Base-by-base conservation (phyloP, 2,888 invertebrate species). In the Ellobium chinense region DNA sequence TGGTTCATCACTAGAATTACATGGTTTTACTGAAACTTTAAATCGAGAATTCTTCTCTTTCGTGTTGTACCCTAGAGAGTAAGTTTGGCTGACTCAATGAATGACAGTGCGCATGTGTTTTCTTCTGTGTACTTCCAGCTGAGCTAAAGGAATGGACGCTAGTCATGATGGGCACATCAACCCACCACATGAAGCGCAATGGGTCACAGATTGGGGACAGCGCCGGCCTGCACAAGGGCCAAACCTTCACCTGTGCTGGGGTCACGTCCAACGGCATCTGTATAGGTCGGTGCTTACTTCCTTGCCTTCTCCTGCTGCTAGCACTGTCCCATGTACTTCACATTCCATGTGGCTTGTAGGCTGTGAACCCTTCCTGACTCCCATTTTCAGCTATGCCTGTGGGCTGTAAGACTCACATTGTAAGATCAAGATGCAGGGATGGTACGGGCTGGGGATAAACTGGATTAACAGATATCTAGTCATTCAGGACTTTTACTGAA, bases 61-160 rank as follows among this genome's bases (percentile, higher is more conserved):
- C n/a, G n/a, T n/a, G n/a, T n/a, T n/a, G n/a, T n/a, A n/a, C n/a
- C n/a, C n/a, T n/a, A n/a, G n/a, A n/a, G n/a, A n/a, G n/a, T n/a
- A n/a, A n/a, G n/a, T n/a, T n/a, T n/a, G n/a, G n/a, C n/a, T n/a
- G n/a, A n/a, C n/a, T n/a, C n/a, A n/a, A n/a, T n/a, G 54, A 18
- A 18, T n/a, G n/a, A n/a, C n/a, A n/a, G n/a, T n/a, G n/a, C n/a
- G n/a, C n/a, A n/a, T n/a, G n/a, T 37, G 7, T 46, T 58, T 56
- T 36, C n/a, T 36, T 69, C 31, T 60, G 27, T 63, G 21, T 65
- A 2, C 24, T 80, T 80, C 7, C 88, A 91, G 91, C 90, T 60
- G 89, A 91, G 81, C 82, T 91, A 65, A 88, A 89, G 75, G 88
- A 89, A 63, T 91, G 90, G 90, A 87, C 88, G n/a, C 84, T 91